Percentiles rank a stretch among this genome's conserved stretches.
Conservation (phyloP, 2,797 vertebrate genomes). For the Pteronotus mesoamericanus region DNA sequence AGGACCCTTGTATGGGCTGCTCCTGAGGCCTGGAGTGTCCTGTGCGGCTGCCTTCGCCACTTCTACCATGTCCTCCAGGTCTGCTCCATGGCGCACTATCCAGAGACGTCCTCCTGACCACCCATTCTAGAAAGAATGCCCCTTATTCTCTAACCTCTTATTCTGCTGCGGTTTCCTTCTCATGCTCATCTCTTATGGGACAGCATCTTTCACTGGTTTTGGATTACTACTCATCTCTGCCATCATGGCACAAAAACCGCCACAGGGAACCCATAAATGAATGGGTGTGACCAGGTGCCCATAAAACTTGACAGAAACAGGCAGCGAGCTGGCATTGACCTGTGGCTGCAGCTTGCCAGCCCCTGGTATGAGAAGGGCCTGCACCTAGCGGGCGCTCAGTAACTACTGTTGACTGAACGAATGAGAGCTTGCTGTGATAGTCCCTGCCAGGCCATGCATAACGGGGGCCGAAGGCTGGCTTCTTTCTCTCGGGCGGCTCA, state of each 20-base stretch:
- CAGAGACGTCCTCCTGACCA: background rate
- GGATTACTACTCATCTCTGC: background rate
- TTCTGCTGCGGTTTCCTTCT: background rate
- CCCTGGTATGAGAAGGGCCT: background rate
- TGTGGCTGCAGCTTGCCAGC: fast-evolving
- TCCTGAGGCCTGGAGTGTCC: background rate
- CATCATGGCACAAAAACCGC: background rate
- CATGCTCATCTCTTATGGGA: fast-evolving
- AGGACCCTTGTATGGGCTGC: background rate
- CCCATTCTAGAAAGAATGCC: background rate
- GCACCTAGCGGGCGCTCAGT: fast-evolving
- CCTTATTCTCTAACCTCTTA: background rate
- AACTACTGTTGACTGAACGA: background rate
- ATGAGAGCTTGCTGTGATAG: fast-evolving
- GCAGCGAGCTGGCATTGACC: background rate
- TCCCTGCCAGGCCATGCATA: fast-evolving
- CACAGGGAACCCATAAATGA: too few species aligned
- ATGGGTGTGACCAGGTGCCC: background rate
- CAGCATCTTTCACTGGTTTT: fast-evolving
- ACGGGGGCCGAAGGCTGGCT: fast-evolving
- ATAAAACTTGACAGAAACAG: background rate
- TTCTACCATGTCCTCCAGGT: background rate
- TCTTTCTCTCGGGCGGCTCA: fast-evolving
- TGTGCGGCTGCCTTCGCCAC: background rate
- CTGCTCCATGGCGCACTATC: background rate